phyloP scores from a whole-genome alignment of 2,797 vertebrate genomes.

The Iguana delicatissima region DNA sequence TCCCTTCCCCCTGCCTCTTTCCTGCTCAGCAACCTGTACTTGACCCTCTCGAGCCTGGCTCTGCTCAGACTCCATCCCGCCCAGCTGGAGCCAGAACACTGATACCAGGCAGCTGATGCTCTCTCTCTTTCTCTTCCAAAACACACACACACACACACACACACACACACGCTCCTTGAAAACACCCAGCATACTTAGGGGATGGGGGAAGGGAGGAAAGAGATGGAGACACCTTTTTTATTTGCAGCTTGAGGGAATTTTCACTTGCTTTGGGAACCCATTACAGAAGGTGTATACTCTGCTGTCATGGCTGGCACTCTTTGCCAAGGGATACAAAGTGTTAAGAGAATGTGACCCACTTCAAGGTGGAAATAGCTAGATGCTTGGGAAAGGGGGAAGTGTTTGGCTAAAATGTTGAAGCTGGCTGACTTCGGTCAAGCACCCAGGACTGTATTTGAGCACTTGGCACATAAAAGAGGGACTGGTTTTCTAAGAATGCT shows the following conservation, averaged over 20 bases:
- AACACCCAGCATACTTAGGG: constrained; percentile 55
- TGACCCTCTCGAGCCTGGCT: constrained; percentile 83
- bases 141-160: constrained; percentile 67
- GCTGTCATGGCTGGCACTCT: constrained; percentile 39
- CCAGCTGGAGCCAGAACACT: constrained; percentile 76
- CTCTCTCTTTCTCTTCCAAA: constrained; percentile 73
- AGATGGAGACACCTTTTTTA: constrained; percentile 54
- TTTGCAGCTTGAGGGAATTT: constrained; percentile 24
- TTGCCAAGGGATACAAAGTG: constrained; percentile 63
- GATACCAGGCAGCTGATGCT: constrained; percentile 77
- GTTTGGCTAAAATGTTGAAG: constrained; percentile 22
- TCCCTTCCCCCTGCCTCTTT: constrained; percentile 79
- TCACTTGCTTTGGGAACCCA: constrained; percentile 20
- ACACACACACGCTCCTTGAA: constrained; percentile 73
- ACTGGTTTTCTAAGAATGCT: constrained; percentile 25
- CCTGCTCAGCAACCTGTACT: constrained; percentile 81
- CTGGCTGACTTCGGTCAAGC: constrained; percentile 34
- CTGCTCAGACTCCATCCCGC: constrained; percentile 75
- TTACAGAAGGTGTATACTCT: constrained; percentile 38
- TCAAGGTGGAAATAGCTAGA: constrained; percentile 58
- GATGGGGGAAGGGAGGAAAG: constrained; percentile 4
- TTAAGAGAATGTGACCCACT: constrained; percentile 53
- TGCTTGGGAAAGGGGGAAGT: constrained; percentile 43
- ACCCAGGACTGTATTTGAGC: background rate
- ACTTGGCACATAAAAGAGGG: constrained; percentile 1